Evolutionary conservation across 2,113 vertebrate species (phyloP).

Genomic region (Helogale parvula): DNA sequence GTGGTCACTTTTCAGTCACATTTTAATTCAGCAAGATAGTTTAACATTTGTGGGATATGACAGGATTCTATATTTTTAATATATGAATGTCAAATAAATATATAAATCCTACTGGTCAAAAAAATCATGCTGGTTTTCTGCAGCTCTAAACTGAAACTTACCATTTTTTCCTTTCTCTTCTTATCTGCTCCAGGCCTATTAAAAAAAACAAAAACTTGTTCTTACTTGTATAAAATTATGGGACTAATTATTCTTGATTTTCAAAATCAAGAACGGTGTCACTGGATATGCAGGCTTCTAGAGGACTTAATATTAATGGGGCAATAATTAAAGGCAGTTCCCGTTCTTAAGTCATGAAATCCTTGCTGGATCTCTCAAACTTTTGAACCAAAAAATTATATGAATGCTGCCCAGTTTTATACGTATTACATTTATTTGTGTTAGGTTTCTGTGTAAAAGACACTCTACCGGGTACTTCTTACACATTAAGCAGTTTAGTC

Average conservation of each 20-base stretch:
- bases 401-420: background rate
- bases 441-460: background rate
- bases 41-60: background rate
- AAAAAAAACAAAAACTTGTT: background rate
- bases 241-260: background rate
- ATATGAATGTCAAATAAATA: conserved; percentile 10
- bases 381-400: background rate
- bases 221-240: background rate
- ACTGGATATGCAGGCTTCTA: background rate
- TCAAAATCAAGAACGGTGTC: background rate
- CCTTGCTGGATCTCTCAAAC: background rate
- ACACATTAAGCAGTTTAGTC: background rate
- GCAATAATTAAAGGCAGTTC: conserved; percentile 14
- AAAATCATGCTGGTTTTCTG: conserved; percentile 2
- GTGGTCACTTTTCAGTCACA: background rate
- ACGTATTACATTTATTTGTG: background rate
- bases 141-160: background rate
- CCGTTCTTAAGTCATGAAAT: background rate
- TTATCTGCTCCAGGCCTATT: background rate
- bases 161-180: background rate
- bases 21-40: conserved; percentile 21
- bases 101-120: background rate
- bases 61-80: background rate
- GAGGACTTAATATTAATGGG: background rate
- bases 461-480: background rate